Base-by-base conservation (phyloP, 2,113 vertebrate genomes). In the Empidonax traillii region DNA sequence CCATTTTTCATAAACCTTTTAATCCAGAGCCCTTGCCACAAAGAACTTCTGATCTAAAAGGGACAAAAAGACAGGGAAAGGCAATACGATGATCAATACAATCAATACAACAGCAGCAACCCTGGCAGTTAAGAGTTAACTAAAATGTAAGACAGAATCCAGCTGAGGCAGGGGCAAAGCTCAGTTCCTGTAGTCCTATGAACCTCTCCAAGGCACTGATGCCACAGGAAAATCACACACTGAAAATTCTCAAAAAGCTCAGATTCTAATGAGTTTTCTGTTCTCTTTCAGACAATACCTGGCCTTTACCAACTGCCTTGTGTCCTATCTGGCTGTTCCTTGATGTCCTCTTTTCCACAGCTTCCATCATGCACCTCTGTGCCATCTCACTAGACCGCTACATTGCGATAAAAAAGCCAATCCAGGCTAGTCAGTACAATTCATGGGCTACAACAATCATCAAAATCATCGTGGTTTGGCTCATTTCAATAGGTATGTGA, bases 361-460 rank as follows among this genome's bases (percentile, higher is more conserved):
- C 99, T 41, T 99, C 99, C 93, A 99, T 99, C 96, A 99, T 99
- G 99, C 99, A 99, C 81, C 98, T 99, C 74, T 99, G 99, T 52
- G 99, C 99, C 97, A 99, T 99, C 97, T 99, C 99, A 30, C 98
- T 99, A 77, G 99, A 99, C 96, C 99, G 99, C 75, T 99, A 99
- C 61, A 98, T 99, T 85, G 99, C 99, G 6, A 99, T 99, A 95
- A 99, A 99, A 98, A 99, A 98, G 97, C 99, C 99, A 82, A 99
- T 99, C 80, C 99, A 99, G 92, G 99, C 99, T 95, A 99, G 98
- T 96, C 99, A 99, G 92, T 99, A 97, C 97, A 99, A 99, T 87
- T 99, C 99, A 39, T 98, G 99, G 97, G 97, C 99, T 83, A 99
- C 99, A 94, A 99, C 98, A 9, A 92, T 99, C 94, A 98, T 98